phyloP scores from a whole-genome alignment of 2,888 invertebrate species.

The Lissonota sp. region DNA sequence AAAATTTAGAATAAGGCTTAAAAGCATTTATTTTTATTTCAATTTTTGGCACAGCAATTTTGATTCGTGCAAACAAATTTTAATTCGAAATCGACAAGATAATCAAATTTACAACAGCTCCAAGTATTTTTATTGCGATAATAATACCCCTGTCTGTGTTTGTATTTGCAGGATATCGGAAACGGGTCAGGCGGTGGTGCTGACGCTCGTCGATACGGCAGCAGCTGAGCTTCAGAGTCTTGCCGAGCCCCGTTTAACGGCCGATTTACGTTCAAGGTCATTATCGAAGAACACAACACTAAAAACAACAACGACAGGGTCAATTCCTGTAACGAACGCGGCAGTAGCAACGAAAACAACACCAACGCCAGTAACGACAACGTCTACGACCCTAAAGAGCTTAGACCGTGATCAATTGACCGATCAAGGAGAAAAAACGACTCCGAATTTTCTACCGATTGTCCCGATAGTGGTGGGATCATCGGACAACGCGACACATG shows the following conservation, averaged over 20 bases:
- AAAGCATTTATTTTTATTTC: too few species aligned
- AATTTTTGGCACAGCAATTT: too few species aligned
- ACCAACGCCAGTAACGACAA: conserved; percentile 41
- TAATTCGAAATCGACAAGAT: too few species aligned
- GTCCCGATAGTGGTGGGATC: conserved; percentile 2
- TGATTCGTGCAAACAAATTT: too few species aligned
- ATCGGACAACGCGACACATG: conserved; percentile 24
- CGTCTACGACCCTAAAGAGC: neutral
- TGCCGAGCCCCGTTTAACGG: conserved; percentile 84
- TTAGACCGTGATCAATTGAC: conserved; percentile 3
- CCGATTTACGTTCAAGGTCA: conserved; percentile 84
- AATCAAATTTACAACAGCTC: too few species aligned
- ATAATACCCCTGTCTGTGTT: neutral
- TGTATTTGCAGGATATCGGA: conserved; percentile 86
- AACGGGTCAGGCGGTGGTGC: conserved; percentile 86
- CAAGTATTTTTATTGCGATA: too few species aligned
- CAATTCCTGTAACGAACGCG: conserved; percentile 62
- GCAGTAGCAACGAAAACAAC: conserved; percentile 50
- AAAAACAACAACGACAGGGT: conserved; percentile 63
- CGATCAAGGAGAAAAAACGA: conserved; percentile 10
- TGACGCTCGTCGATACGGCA: conserved; percentile 87
- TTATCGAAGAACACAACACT: conserved; percentile 75
- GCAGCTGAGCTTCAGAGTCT: conserved; percentile 86
- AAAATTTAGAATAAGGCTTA: too few species aligned
- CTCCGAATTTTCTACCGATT: conserved; percentile 9